Conservation (phyloP, 1,140 invertebrate genomes). For the Drosophila subpulchrella region DNA sequence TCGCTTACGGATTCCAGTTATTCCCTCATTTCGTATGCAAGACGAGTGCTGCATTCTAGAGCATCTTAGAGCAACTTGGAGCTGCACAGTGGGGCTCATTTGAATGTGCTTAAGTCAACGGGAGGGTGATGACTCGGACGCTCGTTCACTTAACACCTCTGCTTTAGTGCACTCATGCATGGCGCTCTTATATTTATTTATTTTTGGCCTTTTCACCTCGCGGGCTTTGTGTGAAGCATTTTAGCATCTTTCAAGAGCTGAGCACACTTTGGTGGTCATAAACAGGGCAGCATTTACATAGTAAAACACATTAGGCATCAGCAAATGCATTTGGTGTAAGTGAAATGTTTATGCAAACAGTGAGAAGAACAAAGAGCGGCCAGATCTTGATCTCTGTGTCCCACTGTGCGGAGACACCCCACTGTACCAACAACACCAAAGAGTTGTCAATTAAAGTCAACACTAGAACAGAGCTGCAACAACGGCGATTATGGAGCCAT, state of each 20-base stretch:
- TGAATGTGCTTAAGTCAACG: constrained; percentile 42
- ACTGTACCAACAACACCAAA: constrained; percentile 52
- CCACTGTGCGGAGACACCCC: not conserved
- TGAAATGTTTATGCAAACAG: constrained; percentile 79
- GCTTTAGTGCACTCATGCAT: constrained; percentile 52
- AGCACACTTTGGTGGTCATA: constrained; percentile 48
- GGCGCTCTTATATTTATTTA: constrained; percentile 80
- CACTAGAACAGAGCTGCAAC: constrained; percentile 40
- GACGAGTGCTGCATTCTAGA: constrained; percentile 64
- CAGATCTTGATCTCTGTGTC: not conserved
- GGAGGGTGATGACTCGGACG: constrained; percentile 2
- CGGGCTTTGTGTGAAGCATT: constrained; percentile 59
- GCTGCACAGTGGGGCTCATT: constrained; percentile 44
- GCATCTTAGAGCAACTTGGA: constrained; percentile 50
- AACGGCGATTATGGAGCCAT: constrained; percentile 54
- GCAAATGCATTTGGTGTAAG: constrained; percentile 59
- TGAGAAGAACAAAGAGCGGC: constrained; percentile 23
- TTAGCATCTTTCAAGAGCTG: constrained; percentile 75
- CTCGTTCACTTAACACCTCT: constrained; percentile 63
- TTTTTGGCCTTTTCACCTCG: constrained; percentile 68
- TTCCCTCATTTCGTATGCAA: constrained; percentile 75
- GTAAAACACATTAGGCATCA: constrained; percentile 74
- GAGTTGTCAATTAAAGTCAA: constrained; percentile 79
- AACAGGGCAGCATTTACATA: constrained; percentile 73
- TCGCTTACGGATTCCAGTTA: constrained; percentile 68